phyloP scores from a whole-genome alignment of 2,113 vertebrate genomes.

The Macquaria australasica region DNA sequence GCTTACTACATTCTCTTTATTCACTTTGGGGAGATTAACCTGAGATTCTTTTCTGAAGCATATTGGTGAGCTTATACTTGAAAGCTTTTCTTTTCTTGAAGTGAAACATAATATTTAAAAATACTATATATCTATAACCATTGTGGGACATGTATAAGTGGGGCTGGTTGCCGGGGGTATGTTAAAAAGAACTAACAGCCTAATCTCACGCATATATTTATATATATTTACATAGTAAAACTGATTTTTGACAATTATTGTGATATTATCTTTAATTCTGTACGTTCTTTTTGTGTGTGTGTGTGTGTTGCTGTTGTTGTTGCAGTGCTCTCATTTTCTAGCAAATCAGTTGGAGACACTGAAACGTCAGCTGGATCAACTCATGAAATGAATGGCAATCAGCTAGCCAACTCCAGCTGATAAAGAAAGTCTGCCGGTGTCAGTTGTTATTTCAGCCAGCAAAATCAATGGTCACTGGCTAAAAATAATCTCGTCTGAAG shows the following conservation, averaged over 20 bases:
- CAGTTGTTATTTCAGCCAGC: neutral
- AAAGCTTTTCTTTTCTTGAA: neutral
- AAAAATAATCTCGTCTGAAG: neutral
- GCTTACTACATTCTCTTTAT: neutral
- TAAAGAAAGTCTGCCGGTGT: neutral
- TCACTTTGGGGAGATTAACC: neutral
- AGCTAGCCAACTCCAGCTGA: neutral
- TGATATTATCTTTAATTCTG: neutral
- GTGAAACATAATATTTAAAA: neutral
- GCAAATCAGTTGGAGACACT: neutral
- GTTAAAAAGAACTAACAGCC: neutral
- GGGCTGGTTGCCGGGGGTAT: neutral
- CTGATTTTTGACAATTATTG: neutral
- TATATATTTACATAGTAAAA: neutral
- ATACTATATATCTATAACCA: neutral
- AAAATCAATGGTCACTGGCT: neutral
- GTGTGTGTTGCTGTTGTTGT: neutral
- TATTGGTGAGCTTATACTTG: neutral
- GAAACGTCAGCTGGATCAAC: neutral
- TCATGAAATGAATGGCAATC: neutral
- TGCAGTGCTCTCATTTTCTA: neutral
- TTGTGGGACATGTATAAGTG: neutral
- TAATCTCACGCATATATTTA: neutral
- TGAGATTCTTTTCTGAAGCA: neutral
- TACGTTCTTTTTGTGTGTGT: neutral